Evolutionary conservation across 1,140 invertebrate genomes (phyloP).

Genomic region (Trichoplusia ni): DNA sequence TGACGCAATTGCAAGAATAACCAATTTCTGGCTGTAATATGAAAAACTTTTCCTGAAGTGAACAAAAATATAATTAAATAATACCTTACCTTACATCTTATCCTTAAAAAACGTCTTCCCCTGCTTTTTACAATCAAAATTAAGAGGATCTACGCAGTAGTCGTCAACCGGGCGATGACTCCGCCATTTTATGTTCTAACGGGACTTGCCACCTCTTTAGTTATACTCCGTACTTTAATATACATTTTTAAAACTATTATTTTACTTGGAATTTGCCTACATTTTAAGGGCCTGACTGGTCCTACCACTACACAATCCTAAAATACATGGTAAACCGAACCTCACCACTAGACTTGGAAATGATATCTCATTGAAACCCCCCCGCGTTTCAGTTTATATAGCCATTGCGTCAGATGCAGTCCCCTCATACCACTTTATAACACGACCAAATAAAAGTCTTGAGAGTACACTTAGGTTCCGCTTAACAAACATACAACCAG

Average conservation of each 20-base stretch:
- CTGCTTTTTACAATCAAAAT: slow-evolving; percentile 27
- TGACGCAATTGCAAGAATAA: slow-evolving; percentile 24
- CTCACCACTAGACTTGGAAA: slow-evolving; percentile 51
- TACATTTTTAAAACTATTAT: slow-evolving; percentile 32
- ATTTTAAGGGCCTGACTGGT: slow-evolving; percentile 34
- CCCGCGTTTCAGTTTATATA: slow-evolving; percentile 48
- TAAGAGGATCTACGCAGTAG: slow-evolving; percentile 37
- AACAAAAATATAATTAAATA: slow-evolving; percentile 18
- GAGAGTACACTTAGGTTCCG: neutral
- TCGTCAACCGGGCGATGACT: slow-evolving; percentile 62
- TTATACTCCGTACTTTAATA: slow-evolving; percentile 21
- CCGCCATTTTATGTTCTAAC: slow-evolving; percentile 57
- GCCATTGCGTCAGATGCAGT: neutral
- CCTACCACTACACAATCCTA: slow-evolving; percentile 36
- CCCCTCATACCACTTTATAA: slow-evolving; percentile 36
- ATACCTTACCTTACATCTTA: slow-evolving; percentile 59
- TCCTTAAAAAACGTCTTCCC: slow-evolving; percentile 37
- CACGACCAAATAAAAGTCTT: slow-evolving; percentile 33
- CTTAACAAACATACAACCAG: slow-evolving; percentile 2
- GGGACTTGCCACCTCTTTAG: slow-evolving; percentile 31
- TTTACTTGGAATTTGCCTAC: slow-evolving; percentile 30
- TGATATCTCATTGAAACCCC: slow-evolving; percentile 41
- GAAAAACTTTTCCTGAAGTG: slow-evolving; percentile 3
- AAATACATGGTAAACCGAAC: slow-evolving; percentile 45
- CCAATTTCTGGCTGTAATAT: neutral